These are phyloP conservation scores for Sepioteuthis lessoniana DNA, from an alignment of 2,888 invertebrate genomes.

Conservation along the genomic window DNA sequence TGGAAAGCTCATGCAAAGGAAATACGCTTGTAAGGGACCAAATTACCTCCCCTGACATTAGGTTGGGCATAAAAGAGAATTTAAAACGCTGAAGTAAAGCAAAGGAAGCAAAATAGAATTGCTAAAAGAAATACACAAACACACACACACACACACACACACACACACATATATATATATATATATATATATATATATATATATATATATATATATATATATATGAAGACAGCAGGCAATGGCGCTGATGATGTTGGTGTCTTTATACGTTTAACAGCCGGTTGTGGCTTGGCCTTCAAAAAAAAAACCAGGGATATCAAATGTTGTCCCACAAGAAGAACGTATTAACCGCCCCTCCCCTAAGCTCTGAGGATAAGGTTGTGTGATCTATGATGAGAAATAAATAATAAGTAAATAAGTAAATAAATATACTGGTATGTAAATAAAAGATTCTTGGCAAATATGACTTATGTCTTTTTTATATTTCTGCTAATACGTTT, in stretches of 20 bases:
- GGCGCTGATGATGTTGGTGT: neutral
- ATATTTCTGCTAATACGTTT: neutral
- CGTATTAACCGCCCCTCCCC: neutral
- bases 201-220: neutral
- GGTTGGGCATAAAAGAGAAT: too few species aligned
- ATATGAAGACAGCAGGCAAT: neutral
- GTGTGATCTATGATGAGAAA: slow-evolving; percentile 33
- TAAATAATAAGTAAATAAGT: slow-evolving; percentile 1
- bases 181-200: too few species aligned
- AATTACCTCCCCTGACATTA: too few species aligned
- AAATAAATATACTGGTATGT: neutral
- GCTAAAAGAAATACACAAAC: too few species aligned
- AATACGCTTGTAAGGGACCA: too few species aligned
- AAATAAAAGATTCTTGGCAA: neutral
- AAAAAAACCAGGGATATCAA: neutral
- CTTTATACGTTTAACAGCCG: neutral
- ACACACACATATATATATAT: too few species aligned
- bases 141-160: too few species aligned
- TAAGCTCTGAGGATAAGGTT: neutral
- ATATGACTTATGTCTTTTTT: neutral
- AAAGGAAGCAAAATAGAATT: neutral
- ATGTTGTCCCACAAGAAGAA: slow-evolving; percentile 2
- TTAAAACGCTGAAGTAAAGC: too few species aligned
- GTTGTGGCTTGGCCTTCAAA: neutral
- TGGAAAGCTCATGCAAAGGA: too few species aligned